Evolutionary conservation across 1,140 invertebrate genomes (phyloP).

Genomic region (Panagrolaimus sp.): DNA sequence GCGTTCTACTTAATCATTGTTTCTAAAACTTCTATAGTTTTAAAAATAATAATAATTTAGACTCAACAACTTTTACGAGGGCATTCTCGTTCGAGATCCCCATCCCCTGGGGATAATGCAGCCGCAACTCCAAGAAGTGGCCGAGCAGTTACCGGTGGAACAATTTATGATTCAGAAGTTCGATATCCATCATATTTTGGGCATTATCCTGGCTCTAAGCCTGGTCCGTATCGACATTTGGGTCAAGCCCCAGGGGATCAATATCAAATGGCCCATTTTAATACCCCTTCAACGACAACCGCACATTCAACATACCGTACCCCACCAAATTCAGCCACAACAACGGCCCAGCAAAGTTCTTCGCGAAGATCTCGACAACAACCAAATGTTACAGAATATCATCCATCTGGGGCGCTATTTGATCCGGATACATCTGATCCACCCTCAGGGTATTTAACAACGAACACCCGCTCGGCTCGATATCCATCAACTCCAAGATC

Average conservation of each 20-base stretch:
- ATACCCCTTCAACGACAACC: neutral
- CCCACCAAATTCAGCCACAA: neutral
- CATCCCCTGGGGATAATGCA: neutral
- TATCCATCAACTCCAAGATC: neutral
- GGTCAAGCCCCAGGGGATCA: neutral
- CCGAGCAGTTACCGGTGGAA: neutral
- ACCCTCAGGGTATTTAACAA: no score
- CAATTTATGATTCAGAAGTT: neutral
- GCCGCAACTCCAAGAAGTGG: neutral
- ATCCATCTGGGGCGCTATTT: neutral
- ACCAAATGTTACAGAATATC: neutral
- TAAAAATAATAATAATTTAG: neutral
- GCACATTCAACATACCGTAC: neutral
- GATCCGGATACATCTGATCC: neutral
- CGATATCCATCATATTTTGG: conserved; percentile 10
- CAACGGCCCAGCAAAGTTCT: neutral
- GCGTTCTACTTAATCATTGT: no score
- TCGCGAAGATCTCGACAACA: neutral
- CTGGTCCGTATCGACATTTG: neutral
- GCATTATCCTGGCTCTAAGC: neutral
- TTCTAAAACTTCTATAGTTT: no score
- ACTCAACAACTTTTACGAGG: conserved; percentile 4
- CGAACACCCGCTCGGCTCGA: neutral
- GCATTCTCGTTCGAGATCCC: neutral
- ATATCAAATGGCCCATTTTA: conserved; percentile 8